These are phyloP conservation scores for Elephantulus edwardii DNA, from an alignment of 2,113 vertebrate genomes.

Conservation along the genomic window DNA sequence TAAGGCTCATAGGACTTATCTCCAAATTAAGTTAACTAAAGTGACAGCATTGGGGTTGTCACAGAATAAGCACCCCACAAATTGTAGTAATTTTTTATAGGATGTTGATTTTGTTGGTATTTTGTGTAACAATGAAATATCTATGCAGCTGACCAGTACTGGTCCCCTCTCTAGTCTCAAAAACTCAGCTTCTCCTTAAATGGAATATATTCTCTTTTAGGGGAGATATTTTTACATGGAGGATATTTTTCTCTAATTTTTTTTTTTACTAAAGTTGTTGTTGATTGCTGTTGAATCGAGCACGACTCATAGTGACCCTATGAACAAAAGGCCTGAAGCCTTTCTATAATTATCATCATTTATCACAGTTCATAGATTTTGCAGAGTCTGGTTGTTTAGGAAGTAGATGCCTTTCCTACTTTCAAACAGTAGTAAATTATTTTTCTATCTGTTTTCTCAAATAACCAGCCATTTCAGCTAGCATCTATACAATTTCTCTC, in stretches of 20 bases:
- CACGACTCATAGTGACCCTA: too few relatives aligned
- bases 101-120: not conserved
- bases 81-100: not conserved
- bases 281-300: too few relatives aligned
- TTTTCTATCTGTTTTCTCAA: not conserved
- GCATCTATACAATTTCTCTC: not conserved
- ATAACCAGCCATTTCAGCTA: not conserved
- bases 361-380: too few relatives aligned
- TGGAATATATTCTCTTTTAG: not conserved
- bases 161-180: not conserved
- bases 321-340: too few relatives aligned
- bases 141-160: not conserved
- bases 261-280: too few relatives aligned
- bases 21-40: not conserved
- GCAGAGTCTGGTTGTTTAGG: too few relatives aligned
- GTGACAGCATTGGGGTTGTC: not conserved
- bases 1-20: not conserved
- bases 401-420: too few relatives aligned
- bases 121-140: not conserved
- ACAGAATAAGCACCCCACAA: not conserved
- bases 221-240: not conserved
- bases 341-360: too few relatives aligned
- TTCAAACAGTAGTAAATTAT: accelerated
- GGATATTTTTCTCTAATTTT: not conserved
- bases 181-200: not conserved